phyloP scores from a whole-genome alignment of 2,888 invertebrate species.

The Eremobia ochroleuca region DNA sequence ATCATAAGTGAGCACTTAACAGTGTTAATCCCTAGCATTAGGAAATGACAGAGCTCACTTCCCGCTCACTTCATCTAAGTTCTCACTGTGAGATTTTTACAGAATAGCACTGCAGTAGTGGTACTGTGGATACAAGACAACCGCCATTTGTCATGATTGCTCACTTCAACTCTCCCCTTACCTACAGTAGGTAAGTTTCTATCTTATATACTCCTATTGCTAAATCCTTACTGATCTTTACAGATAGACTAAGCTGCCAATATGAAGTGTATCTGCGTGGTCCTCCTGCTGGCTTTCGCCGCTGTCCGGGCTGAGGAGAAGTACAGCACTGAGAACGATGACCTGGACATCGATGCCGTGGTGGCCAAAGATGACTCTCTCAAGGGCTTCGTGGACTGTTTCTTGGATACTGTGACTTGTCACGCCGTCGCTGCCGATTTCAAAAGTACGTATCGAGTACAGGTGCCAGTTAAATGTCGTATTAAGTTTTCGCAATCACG shows the following conservation, averaged over 20 bases:
- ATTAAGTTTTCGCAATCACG: slow-evolving; percentile 12
- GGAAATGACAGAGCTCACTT: no score
- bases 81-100: no score
- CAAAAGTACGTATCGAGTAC: slow-evolving; percentile 78
- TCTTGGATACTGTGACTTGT: slow-evolving; percentile 76
- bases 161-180: not conserved
- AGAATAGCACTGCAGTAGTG: no score
- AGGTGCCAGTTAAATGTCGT: slow-evolving; percentile 16
- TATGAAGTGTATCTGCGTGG: slow-evolving; percentile 77
- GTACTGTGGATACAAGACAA: no score
- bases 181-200: not conserved
- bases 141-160: not conserved
- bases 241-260: slow-evolving; percentile 27
- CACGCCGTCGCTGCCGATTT: slow-evolving; percentile 72
- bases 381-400: slow-evolving; percentile 75
- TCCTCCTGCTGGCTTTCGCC: slow-evolving; percentile 70
- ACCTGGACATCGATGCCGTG: slow-evolving; percentile 79
- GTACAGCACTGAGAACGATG: slow-evolving; percentile 80
- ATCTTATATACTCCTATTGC: not conserved
- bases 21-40: no score
- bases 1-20: no score
- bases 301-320: slow-evolving; percentile 69
- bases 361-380: slow-evolving; percentile 66
- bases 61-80: no score
- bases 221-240: not conserved